Percentiles rank a stretch among this genome's conserved stretches.
Conservation (phyloP, 2,113 vertebrate species). For the Dasyornis broadbenti region DNA sequence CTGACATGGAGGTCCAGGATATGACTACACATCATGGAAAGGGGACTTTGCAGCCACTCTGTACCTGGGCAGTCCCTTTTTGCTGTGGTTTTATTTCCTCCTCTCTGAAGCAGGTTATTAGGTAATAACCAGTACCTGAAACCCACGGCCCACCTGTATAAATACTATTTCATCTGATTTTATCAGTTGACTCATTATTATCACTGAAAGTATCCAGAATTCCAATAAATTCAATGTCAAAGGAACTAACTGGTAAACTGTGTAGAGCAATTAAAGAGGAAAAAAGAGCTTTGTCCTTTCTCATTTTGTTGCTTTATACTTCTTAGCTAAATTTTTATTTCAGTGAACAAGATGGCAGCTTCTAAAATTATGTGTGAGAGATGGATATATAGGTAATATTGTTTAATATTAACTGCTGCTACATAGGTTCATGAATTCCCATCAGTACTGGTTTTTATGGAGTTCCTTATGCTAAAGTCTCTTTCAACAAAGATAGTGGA, state of each 20-base stretch:
- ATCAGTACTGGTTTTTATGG: background rate
- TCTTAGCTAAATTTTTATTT: background rate
- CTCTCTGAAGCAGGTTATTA: background rate
- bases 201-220: background rate
- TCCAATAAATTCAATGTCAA: background rate
- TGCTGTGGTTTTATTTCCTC: background rate
- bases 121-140: background rate
- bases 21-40: background rate
- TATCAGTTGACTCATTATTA: background rate
- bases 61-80: background rate
- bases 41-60: background rate
- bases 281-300: background rate
- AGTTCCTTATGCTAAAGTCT: background rate
- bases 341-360: background rate
- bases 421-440: background rate
- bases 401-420: slow-evolving; percentile 13
- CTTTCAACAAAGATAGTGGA: background rate
- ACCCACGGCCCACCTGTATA: background rate
- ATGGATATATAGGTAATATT: background rate
- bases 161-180: background rate
- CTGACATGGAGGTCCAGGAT: background rate
- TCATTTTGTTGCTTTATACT: background rate
- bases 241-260: background rate
- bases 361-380: background rate
- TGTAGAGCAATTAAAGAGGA: background rate